phyloP scores from a whole-genome alignment of 2,797 vertebrate species.

The Scarus forsteni region DNA sequence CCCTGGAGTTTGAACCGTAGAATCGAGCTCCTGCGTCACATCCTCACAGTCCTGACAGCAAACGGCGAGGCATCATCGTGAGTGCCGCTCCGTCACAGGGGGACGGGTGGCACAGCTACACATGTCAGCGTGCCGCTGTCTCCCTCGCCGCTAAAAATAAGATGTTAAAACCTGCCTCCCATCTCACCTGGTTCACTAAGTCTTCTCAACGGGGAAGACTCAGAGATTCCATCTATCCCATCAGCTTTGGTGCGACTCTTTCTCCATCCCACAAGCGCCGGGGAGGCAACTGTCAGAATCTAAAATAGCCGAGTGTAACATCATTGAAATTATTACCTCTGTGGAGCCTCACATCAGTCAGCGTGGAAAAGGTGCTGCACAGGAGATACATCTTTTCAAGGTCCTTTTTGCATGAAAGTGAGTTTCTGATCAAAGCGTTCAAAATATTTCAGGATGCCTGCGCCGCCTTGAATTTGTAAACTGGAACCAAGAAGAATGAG shows the following conservation, averaged over 20 bases:
- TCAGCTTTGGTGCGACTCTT: constrained; percentile 52
- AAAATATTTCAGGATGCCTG: constrained; percentile 39
- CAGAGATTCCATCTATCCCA: constrained; percentile 59
- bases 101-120: constrained; percentile 53
- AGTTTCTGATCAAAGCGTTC: constrained; percentile 53
- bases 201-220: constrained; percentile 61
- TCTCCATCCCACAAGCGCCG: constrained; percentile 37
- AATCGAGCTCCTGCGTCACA: constrained; percentile 67
- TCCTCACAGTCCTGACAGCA: constrained; percentile 73
- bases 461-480: constrained; percentile 45
- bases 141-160: constrained; percentile 79
- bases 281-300: constrained; percentile 52
- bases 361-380: constrained; percentile 19
- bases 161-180: constrained; percentile 70
- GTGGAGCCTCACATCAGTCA: constrained; percentile 41
- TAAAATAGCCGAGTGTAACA: constrained; percentile 35
- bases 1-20: constrained; percentile 53
- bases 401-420: constrained; percentile 44
- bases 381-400: constrained; percentile 40
- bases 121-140: constrained; percentile 54
- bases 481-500: constrained; percentile 19
- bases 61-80: constrained; percentile 53
- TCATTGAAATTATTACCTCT: constrained; percentile 53
- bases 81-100: constrained; percentile 70
- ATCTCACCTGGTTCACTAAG: constrained; percentile 62